Evolutionary conservation across 2,113 vertebrate species (phyloP), one percentile per base, ranked within the genome.

Genomic region (Chauna torquata): DNA sequence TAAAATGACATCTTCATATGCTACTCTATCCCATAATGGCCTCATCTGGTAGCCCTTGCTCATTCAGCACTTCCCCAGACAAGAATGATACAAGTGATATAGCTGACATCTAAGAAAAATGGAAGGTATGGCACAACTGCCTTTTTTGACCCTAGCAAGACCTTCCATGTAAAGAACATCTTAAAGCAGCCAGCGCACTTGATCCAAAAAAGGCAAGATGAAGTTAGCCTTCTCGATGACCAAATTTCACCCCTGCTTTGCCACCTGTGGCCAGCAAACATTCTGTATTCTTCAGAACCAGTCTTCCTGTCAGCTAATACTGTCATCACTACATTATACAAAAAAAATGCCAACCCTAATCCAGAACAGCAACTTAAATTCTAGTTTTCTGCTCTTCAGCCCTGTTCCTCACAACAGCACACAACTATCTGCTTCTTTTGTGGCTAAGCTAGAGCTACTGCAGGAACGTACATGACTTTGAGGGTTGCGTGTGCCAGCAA

Each of bases 401-500:
- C 32, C 34, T 85, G 65, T 16, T 57, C 24, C 16, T 6, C 0
- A 0, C 36, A 57, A 44, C 25, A 30, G 69, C 61, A 57, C 2
- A 2, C 66, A 84, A 72, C 72, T 78, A 61, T 82, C 59, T 1
- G 0, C 52, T 92, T 44, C 65, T 52, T 68, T 52, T 42, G 20
- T 49, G 34, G 81, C 50, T 32, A 77, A 57, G 45, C 25, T 32
- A 17, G 19, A 59, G 78, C 80, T n/a, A 20, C 66, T 28, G 72
- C 96, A 94, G 72, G 91, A 90, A 57, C 14, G 0, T 36, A 76
- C 1, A 0, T 27, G 77, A 42, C 72, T 86, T 47, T 22, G 72
- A 78, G 62, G 42, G 83, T 6, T 87, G 68, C 1, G 3, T 84
- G 40, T 91, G 97, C 92, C 96, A 97, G 83, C 80, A 88, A 96